These are phyloP conservation scores for Siphlonurus alternatus DNA, from an alignment of 2,888 invertebrate species.

Conservation along the genomic window DNA sequence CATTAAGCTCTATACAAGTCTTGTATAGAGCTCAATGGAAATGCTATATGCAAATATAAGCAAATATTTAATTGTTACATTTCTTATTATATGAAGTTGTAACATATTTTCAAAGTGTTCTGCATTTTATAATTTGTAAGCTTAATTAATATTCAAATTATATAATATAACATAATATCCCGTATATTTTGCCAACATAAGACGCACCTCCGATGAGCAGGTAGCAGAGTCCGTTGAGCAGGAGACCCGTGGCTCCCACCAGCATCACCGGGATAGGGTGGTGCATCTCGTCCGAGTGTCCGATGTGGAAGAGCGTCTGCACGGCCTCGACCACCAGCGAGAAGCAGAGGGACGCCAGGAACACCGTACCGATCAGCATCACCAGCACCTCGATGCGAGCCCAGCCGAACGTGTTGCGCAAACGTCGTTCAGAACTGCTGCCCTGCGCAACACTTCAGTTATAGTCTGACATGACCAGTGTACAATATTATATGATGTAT, in stretches of 20 bases:
- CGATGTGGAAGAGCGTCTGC: conserved; percentile 60
- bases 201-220: conserved; percentile 56
- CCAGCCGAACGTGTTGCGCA: conserved; percentile 86
- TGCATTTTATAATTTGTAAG: too few species aligned
- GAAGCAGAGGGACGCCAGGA: conserved; percentile 67
- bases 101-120: too few species aligned
- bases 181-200: neutral
- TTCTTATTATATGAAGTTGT: too few species aligned
- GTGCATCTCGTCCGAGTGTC: conserved; percentile 50
- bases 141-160: too few species aligned
- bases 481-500: too few species aligned
- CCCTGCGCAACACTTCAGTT: too few species aligned
- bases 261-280: conserved; percentile 55
- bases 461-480: too few species aligned
- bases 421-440: conserved; percentile 32
- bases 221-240: conserved; percentile 62
- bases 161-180: too few species aligned
- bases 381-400: conserved; percentile 77
- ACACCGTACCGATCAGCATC: conserved; percentile 62
- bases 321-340: conserved; percentile 65
- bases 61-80: too few species aligned
- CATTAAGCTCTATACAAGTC: too few species aligned
- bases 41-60: too few species aligned
- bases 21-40: too few species aligned
- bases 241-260: conserved; percentile 49